Evolutionary conservation across 1,140 invertebrate species (phyloP).

Genomic region (Brachionus koreanus): DNA sequence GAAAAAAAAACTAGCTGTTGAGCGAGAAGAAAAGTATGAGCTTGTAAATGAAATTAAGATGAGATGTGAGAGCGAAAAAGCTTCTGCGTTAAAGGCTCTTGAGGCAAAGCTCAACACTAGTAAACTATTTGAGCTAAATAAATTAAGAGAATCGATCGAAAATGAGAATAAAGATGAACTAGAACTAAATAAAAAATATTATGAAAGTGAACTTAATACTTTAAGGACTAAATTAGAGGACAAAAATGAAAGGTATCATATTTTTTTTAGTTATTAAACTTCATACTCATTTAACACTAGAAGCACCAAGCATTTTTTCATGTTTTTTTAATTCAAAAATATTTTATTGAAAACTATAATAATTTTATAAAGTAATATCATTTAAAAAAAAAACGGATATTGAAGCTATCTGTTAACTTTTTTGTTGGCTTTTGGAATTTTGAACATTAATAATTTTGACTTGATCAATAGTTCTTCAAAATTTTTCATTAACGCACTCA

Average conservation of each 20-base stretch:
- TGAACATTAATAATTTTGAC: too few species aligned
- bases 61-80: constrained; percentile 7
- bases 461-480: too few species aligned
- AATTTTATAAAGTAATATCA: too few species aligned
- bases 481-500: too few species aligned
- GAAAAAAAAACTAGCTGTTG: neutral
- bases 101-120: neutral
- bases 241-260: neutral
- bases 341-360: too few species aligned
- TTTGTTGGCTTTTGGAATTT: too few species aligned
- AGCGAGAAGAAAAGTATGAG: constrained; percentile 12
- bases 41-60: constrained; percentile 11
- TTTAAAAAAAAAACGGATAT: too few species aligned
- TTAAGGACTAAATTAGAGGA: neutral
- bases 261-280: too few species aligned
- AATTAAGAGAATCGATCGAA: neutral
- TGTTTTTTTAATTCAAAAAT: too few species aligned
- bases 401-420: too few species aligned
- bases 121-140: neutral
- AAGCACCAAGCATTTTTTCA: too few species aligned
- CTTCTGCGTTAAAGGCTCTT: neutral
- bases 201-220: neutral
- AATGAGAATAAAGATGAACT: neutral
- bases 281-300: too few species aligned
- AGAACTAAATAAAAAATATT: neutral